phyloP scores from a whole-genome alignment of 1,140 invertebrate species.

The Megalopta genalis region DNA sequence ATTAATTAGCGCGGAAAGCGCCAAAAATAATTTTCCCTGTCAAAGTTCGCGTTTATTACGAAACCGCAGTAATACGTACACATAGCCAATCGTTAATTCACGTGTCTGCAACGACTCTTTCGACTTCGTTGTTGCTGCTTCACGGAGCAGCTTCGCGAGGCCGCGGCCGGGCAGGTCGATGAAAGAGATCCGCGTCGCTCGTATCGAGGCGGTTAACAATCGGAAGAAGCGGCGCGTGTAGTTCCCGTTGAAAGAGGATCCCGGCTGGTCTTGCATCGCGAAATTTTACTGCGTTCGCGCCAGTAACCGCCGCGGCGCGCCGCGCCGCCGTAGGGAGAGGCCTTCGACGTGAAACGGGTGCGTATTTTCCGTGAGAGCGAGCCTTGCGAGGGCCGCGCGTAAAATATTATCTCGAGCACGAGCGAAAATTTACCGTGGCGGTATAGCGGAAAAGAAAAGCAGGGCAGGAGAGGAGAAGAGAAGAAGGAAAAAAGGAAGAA shows the following conservation, averaged over 20 bases:
- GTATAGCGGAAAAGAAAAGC: not conserved
- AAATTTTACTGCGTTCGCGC: not conserved
- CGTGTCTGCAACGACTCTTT: too few relatives aligned
- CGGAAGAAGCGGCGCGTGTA: not conserved
- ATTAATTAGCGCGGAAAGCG: too few relatives aligned
- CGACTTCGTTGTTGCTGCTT: too few relatives aligned
- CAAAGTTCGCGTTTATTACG: too few relatives aligned
- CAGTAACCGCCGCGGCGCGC: not conserved
- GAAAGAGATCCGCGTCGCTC: not conserved
- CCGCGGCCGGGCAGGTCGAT: too few relatives aligned
- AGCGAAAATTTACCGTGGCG: not conserved
- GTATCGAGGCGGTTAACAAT: not conserved
- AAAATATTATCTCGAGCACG: not conserved
- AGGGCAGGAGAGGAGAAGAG: too few relatives aligned
- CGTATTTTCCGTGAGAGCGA: not conserved
- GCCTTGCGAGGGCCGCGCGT: not conserved
- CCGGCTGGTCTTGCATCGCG: not conserved
- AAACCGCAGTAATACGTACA: too few relatives aligned
- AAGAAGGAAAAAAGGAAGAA: too few relatives aligned
- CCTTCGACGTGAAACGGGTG: not conserved
- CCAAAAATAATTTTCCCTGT: too few relatives aligned
- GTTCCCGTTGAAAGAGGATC: not conserved
- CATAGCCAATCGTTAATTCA: too few relatives aligned
- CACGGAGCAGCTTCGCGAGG: too few relatives aligned
- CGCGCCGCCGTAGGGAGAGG: too few relatives aligned